These are phyloP conservation scores for Villa cingulata DNA, from an alignment of 2,888 invertebrate species.

Conservation along the genomic window DNA sequence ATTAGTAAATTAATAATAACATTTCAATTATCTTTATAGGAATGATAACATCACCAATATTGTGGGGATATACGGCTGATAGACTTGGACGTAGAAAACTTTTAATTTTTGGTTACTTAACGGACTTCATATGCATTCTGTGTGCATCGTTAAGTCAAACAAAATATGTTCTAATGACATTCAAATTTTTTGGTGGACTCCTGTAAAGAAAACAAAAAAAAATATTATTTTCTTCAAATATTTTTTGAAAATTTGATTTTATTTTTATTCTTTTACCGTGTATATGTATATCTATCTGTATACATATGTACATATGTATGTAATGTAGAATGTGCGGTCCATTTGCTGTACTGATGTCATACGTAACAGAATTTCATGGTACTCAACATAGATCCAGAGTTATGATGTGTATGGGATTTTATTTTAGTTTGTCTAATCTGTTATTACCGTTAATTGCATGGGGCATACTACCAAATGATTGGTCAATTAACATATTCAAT, in stretches of 20 bases:
- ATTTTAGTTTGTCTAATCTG: slow-evolving; percentile 49
- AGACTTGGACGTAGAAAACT: slow-evolving; percentile 55
- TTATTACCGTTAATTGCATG: slow-evolving; percentile 57
- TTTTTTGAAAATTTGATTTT: slow-evolving; percentile 1
- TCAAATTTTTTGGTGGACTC: slow-evolving; percentile 61
- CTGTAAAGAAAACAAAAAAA: slow-evolving; percentile 43
- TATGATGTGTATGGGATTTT: slow-evolving; percentile 51
- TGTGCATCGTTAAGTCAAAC: slow-evolving; percentile 50
- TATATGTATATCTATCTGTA: too few relatives aligned
- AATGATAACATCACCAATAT: slow-evolving; percentile 58
- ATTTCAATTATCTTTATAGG: too few relatives aligned
- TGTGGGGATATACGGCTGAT: slow-evolving; percentile 69
- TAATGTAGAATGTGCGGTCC: slow-evolving; percentile 51
- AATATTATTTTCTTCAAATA: not conserved
- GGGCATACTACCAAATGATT: slow-evolving; percentile 49
- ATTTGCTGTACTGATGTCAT: slow-evolving; percentile 56
- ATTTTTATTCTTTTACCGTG: not conserved
- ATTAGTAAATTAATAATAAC: too few relatives aligned
- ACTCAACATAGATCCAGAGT: slow-evolving; percentile 48
- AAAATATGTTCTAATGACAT: slow-evolving; percentile 49
- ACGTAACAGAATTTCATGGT: slow-evolving; percentile 60
- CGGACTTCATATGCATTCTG: slow-evolving; percentile 49
- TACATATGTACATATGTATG: not conserved
- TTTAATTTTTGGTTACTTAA: slow-evolving; percentile 50
- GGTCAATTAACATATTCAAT: slow-evolving; percentile 37